Evolutionary conservation across 2,797 vertebrate genomes (phyloP), one percentile per base, ranked within the genome.

Genomic region (Cuculus canorus): DNA sequence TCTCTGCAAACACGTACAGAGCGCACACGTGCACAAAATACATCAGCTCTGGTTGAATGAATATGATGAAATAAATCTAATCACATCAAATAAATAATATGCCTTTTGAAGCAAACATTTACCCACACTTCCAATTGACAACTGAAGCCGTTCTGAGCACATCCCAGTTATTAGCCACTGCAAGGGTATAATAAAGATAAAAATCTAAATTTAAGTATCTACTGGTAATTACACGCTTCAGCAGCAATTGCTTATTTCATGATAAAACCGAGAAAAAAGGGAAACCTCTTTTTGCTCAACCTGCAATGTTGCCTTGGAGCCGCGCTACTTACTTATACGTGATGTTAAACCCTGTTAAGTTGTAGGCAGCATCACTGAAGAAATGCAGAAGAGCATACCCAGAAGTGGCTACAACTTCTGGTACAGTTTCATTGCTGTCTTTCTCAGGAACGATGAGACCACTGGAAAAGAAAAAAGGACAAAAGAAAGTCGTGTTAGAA

Each of bases 321-420:
- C 54, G 88, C 9, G 28, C n/a, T 86, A 97, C 97, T 98, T 97
- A 99, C 99, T 98, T 99, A 97, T 99, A 99, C 5, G 99, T 99
- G 94, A 99, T 99, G 98, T 99, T 99, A 97, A 99, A 99, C 85
- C 99, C 99, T 2, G 99, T 99, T 93, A 99, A 98, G 97, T 99
- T 99, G 97, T 99, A 99, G 75, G 99, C 99, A 32, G 99, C 99
- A 8, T 99, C 99, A 4, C 99, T 99, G 97, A 99, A 99, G 98
- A 99, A 99, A 97, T 99, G 99, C 73, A 99, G 98, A 61, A 99
- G 98, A 25, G 98, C 98, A 47, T 97, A 99, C 39, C 99, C 99
- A 6, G 99, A 99, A 78, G 98, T 98, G 60, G 98, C 98, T 70
- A 98, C 98, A 75, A 99, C 99, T 97, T 99, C 99, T 0, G 99